These are phyloP conservation scores for Apotomis betuletana DNA, from an alignment of 2,888 invertebrate species.

Conservation along the genomic window DNA sequence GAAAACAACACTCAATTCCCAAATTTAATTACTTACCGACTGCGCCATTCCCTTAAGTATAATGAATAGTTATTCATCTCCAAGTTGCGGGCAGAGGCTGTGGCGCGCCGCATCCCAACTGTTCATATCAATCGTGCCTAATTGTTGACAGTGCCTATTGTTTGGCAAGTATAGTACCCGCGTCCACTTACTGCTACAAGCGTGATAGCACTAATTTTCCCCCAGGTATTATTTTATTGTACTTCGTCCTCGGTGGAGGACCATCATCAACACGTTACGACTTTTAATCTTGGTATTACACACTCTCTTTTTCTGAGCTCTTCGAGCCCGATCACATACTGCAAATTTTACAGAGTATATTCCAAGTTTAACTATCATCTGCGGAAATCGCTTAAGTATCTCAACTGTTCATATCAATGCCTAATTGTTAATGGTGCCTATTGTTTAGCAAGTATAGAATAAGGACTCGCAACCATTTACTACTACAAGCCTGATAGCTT, in stretches of 20 bases:
- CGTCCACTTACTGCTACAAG: background rate
- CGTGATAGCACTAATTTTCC: no score
- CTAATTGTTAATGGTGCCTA: slow-evolving; percentile 30
- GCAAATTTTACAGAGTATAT: no score
- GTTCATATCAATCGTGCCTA: slow-evolving; percentile 36
- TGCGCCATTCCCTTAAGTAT: slow-evolving; percentile 4
- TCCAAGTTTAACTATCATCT: slow-evolving; percentile 8
- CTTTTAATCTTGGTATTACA: no score
- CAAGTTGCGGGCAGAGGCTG: slow-evolving; percentile 6
- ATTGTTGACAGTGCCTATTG: slow-evolving; percentile 24
- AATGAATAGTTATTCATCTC: slow-evolving; percentile 37
- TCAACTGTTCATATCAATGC: slow-evolving; percentile 30
- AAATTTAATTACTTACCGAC: slow-evolving; percentile 5
- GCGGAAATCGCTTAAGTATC: slow-evolving; percentile 7
- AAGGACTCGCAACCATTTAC: background rate
- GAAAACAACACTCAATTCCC: background rate
- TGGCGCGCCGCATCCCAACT: slow-evolving; percentile 23
- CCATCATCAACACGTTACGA: no score
- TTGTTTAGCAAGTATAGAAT: background rate
- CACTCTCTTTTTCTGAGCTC: no score
- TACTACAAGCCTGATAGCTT: no score
- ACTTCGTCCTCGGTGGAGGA: no score
- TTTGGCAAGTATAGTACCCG: background rate
- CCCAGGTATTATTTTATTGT: no score
- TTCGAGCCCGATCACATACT: no score